Base-by-base conservation (phyloP, 2,113 vertebrate species). In the Boulengeromyrus knoepffleri region DNA sequence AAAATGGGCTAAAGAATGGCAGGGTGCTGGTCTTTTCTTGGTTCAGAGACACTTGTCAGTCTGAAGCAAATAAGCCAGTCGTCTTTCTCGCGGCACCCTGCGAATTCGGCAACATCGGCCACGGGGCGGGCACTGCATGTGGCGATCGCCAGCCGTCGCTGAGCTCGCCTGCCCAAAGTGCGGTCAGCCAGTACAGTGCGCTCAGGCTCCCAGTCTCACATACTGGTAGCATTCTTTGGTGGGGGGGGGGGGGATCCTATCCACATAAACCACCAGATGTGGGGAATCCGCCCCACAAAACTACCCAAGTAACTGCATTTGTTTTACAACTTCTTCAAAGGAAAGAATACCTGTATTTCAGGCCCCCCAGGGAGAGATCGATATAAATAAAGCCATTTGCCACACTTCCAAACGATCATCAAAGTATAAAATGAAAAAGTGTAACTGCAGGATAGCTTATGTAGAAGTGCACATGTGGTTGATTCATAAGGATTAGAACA, bases 151-250 rank as follows among this genome's bases (percentile, higher is more conserved):
- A 13, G 19, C 86, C 12, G 4, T 39, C 36, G 49, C n/a, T 89
- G 47, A 80, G 27, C n/a, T 42, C 6, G 10, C 31, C 52, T 36
- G 84, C n/a, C 62, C 58, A 24, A n/a, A 31, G 58, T 39, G 15
- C 2, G 2, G 46, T 15, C 58, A 24, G 85, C 85, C 85, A 74
- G 46, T 53, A 21, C 58, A 24, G 27, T 47, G 92, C 90, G 58
- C 94, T 93, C 93, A 92, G 89, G 90, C 85, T 91, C 92, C 93
- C 93, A 93, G 93, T 93, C 92, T 94, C 94, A 91, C 62, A 87
- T 92, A 92, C 91, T 92, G 45, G 66, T 90, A 91, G 91, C 85
- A 93, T 92, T 92, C 24, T 42, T 88, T 21, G 36, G 89, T 91
- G 31, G 89, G 91, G 92, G 90, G 27, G 31, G 31, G 89, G 91